Evolutionary conservation across 2,888 invertebrate species (phyloP), one percentile per base, ranked within the genome.

Genomic region (Tribolium freemani): DNA sequence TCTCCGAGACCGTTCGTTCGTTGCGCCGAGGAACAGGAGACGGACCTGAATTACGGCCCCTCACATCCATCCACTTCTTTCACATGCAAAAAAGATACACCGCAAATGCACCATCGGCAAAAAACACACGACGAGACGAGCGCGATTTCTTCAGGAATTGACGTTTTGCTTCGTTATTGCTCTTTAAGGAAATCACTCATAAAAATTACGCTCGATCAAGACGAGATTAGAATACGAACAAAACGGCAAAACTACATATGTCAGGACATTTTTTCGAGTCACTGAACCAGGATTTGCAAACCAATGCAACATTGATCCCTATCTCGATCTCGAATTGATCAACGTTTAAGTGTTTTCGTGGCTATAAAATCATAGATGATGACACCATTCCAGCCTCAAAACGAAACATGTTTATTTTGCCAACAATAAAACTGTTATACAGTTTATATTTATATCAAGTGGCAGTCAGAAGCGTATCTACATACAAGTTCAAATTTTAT

Each of bases 1-100:
- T 83, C 83, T 81, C 68, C 51, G 57, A 51, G 66, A 66, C 66
- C 66, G 46, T 54, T 66, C 66, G 46, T 54, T 66, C 54, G 46
- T 53, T 66, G 66, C 66, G 53, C 45, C 53, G 54, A 67, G 67
- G 67, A 67, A 67, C 67, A 57, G 67, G 67, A 67, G 67, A 67
- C 67, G 67, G 67, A 57, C 67, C 67, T 67, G 67, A 67, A 67
- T 57, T 67, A 67, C 67, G 57, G 56, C 56, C 67, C 46, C 48
- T 26, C 30, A 13, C 67, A 57, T 56, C 67, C 67, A 67, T 67
- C 67, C 26, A 30, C 63, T 63, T 50, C 63, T 51, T 63, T 16
- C 20, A 48, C 53, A 44, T 53, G 54, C 53, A 64, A 54, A 60
- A 54, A 63, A 51, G 51, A 63, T 38, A 38, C 13, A 63, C 63